Base-by-base conservation (phyloP, 35 echinoderm and acorn worm species). In the Ptychodera flava region DNA sequence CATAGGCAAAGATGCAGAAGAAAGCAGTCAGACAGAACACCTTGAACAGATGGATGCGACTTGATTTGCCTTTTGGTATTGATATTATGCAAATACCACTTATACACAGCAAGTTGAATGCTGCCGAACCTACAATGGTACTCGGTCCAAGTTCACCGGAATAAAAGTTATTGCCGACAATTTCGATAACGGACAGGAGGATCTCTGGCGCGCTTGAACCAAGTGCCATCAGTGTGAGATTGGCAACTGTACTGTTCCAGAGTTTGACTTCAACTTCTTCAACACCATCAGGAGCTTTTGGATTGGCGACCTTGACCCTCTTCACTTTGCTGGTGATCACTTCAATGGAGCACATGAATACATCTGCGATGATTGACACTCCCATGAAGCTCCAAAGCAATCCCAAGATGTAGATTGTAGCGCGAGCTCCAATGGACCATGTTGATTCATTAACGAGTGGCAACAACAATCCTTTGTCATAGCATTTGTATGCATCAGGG, bases 231-330 rank as follows among this genome's bases (percentile, higher is more conserved):
- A 99, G 88, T n/a, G 96, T 99, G 0, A 99, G 90, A 82, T 99
- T 99, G 34, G 96, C 96, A 0, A 99, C 96, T 0, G 96, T 99
- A 31, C 94, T 93, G 78, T 99, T 99, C 96, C 96, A 99, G 27
- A 99, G 86, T 32, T 90, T 75, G 53, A 99, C 90, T 84, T 99
- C 96, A 0, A 99, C 77, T 80, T 94, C 96, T 35, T 99, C 96
- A 31, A 99, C 84, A 28, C 85, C 93, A 31, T 93, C 96, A 0
- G 80, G 79, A 29, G 35, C 82, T 29, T 90, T 77, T 0, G 90
- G 79, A 1, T 91, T 99, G 81, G 89, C 88, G 15, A 90, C 77
- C 80, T 94, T 99, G 1, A 94, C 45, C 53, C 86, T 88, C 31
- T 36, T 64, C 79, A 88, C 94, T 81, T 83, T 84, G 79, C 95